Percentiles rank a stretch among this genome's conserved stretches.
Conservation (phyloP, 2,888 invertebrate species). For the Spialia ferax region DNA sequence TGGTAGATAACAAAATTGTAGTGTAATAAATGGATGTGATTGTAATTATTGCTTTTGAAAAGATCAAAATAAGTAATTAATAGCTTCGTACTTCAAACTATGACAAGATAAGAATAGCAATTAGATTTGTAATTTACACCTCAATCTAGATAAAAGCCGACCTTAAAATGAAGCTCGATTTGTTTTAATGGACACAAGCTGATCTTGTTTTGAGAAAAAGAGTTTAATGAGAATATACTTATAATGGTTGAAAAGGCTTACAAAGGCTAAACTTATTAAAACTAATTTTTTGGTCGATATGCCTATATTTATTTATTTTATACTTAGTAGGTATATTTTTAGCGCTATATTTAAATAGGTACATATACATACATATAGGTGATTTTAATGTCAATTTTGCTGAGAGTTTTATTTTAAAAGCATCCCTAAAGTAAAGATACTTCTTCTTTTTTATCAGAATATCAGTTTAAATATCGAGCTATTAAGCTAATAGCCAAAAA, state of each 20-base stretch:
- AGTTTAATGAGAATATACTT: background rate
- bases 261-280: no score
- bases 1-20: slow-evolving; percentile 34
- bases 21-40: slow-evolving; percentile 39
- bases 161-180: slow-evolving; percentile 25
- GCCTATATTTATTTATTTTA: no score
- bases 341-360: no score
- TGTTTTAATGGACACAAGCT: slow-evolving; percentile 8
- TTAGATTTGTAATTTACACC: slow-evolving; percentile 41
- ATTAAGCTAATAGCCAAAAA: no score
- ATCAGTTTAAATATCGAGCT: no score
- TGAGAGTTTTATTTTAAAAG: no score
- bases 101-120: slow-evolving; percentile 41
- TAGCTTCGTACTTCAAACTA: slow-evolving; percentile 37
- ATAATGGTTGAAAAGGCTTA: background rate
- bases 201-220: background rate
- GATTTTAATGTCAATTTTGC: no score
- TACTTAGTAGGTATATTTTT: no score
- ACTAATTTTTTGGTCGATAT: no score
- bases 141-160: slow-evolving; percentile 38
- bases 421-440: no score
- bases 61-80: slow-evolving; percentile 40
- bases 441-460: no score
- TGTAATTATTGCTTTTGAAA: slow-evolving; percentile 36
- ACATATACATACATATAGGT: no score